Conservation (phyloP, 2,113 vertebrate species). For the Chionis minor region DNA sequence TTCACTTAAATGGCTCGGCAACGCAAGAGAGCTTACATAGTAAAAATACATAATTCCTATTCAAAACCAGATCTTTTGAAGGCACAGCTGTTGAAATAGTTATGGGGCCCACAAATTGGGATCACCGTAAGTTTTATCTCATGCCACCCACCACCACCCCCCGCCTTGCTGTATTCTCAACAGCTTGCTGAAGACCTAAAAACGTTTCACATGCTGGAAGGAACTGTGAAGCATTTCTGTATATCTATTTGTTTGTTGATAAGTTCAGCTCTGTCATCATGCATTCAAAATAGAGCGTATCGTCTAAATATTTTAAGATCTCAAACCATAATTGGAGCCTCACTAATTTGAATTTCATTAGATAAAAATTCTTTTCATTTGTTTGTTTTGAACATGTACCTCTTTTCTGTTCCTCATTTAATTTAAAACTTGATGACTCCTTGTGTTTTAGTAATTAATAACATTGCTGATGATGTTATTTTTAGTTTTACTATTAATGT, state of each 20-base stretch:
- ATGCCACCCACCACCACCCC: background rate
- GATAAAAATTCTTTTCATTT: background rate
- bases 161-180: background rate
- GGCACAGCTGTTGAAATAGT: background rate
- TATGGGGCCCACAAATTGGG: background rate
- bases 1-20: background rate
- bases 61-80: background rate
- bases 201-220: background rate
- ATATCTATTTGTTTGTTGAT: background rate
- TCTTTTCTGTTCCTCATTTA: background rate
- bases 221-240: background rate
- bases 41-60: background rate
- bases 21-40: background rate
- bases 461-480: background rate
- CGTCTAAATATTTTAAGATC: background rate
- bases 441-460: background rate
- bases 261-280: background rate
- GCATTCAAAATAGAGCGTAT: background rate
- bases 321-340: background rate
- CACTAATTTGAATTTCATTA: constrained; percentile 22
- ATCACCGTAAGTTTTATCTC: background rate
- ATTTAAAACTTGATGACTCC: background rate
- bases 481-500: background rate
- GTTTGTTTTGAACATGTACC: constrained; percentile 17
- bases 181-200: background rate